phyloP scores from a whole-genome alignment of 2,888 invertebrate species.

The Prenolepis imparis region DNA sequence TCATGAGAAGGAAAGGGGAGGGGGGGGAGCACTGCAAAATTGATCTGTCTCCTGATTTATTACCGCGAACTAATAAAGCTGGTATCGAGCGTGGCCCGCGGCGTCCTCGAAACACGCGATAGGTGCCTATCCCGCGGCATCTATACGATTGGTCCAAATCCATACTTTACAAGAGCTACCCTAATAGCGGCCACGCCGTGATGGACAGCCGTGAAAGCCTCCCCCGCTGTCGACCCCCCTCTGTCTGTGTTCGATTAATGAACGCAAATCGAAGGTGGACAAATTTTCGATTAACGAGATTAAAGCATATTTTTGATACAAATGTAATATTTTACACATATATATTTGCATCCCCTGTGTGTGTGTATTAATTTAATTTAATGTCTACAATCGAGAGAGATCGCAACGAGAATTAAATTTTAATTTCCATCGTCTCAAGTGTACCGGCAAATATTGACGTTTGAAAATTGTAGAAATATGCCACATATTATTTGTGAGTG shows the following conservation, averaged over 20 bases:
- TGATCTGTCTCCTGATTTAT: slow-evolving; percentile 84
- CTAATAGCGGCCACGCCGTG: slow-evolving; percentile 48
- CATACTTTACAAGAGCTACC: slow-evolving; percentile 71
- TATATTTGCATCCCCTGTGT: not conserved
- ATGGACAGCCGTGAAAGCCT: slow-evolving; percentile 49
- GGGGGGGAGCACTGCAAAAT: slow-evolving; percentile 78
- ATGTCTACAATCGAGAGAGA: slow-evolving; percentile 2
- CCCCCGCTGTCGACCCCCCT: slow-evolving; percentile 50
- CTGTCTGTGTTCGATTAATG: slow-evolving; percentile 47
- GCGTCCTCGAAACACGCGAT: slow-evolving; percentile 70
- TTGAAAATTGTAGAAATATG: not conserved
- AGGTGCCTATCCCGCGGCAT: slow-evolving; percentile 61
- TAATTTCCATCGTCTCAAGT: not conserved
- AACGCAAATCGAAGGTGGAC: slow-evolving; percentile 53
- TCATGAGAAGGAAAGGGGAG: slow-evolving; percentile 66
- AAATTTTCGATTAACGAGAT: slow-evolving; percentile 60
- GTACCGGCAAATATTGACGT: not conserved
- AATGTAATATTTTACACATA: not conserved
- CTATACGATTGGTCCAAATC: slow-evolving; percentile 60
- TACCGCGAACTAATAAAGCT: slow-evolving; percentile 83
- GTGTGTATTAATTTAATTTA: slow-evolving; percentile 35
- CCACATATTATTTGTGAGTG: not conserved
- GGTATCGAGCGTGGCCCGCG: slow-evolving; percentile 74
- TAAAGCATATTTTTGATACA: slow-evolving; percentile 37
- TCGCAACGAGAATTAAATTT: slow-evolving; percentile 4